Percentiles rank a stretch among this genome's conserved stretches.
phyloP scores from a whole-genome alignment of 2,113 vertebrate genomes.

The Clarias magur region DNA sequence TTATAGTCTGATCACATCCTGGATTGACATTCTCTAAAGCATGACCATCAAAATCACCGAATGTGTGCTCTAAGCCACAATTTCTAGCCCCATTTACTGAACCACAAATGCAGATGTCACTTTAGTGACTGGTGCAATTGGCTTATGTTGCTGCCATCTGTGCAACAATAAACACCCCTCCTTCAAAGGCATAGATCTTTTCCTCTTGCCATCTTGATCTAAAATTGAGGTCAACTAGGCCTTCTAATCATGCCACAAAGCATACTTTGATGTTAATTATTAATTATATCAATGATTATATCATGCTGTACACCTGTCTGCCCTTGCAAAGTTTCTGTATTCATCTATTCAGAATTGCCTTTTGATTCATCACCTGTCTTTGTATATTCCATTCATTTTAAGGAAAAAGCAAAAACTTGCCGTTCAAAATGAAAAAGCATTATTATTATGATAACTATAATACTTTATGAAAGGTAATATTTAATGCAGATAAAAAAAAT shows the following conservation, averaged over 20 bases:
- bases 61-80: not conserved
- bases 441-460: not conserved
- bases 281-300: not conserved
- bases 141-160: not conserved
- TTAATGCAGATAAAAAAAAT: not conserved
- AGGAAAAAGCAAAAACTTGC: not conserved
- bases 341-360: not conserved
- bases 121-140: not conserved
- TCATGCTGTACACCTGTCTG: constrained; percentile 5
- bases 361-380: not conserved
- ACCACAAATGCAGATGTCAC: not conserved
- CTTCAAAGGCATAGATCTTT: not conserved
- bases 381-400: not conserved
- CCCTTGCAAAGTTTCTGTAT: not conserved
- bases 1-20: not conserved
- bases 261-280: not conserved
- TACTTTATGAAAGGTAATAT: not conserved
- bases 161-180: not conserved
- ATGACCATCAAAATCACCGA: not conserved
- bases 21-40: not conserved
- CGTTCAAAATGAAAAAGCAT: not conserved
- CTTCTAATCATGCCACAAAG: not conserved
- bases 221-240: not conserved
- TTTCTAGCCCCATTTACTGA: not conserved
- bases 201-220: not conserved